A percentile compares a stretch with the other conserved stretches of the same genome.
Conservation (phyloP, 1,140 invertebrate species). For the Conus ventricosus region DNA sequence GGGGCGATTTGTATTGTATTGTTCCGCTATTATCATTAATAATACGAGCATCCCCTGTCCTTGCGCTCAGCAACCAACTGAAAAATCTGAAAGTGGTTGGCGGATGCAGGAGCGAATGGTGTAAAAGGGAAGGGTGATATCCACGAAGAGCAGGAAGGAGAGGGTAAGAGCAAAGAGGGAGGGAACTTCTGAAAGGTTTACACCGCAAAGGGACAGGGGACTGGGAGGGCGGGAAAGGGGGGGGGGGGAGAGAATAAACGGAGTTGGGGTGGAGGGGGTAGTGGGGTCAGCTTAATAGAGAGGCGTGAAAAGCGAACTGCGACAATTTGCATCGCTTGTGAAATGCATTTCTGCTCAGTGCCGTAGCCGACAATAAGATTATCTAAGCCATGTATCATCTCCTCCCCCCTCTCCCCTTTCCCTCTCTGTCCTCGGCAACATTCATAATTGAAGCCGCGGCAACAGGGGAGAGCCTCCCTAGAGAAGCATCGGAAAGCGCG, state of each 20-base stretch:
- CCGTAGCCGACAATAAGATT: conserved; percentile 35
- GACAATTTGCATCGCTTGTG: conserved; percentile 33
- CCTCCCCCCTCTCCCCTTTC: not conserved
- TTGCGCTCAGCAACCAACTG: too few species aligned
- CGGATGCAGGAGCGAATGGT: too few species aligned
- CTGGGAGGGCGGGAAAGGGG: not conserved
- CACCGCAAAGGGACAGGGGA: not conserved
- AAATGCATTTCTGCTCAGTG: conserved; percentile 32
- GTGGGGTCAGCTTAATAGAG: conserved; percentile 19
- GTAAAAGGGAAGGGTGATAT: too few species aligned
- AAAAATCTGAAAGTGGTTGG: too few species aligned
- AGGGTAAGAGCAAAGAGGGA: not conserved
- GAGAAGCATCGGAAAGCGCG: conserved; percentile 35
- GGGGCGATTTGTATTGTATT: too few species aligned
- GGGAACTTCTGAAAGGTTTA: not conserved
- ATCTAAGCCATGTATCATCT: conserved; percentile 41
- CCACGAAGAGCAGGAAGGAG: too few species aligned
- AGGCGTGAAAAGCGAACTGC: conserved; percentile 31
- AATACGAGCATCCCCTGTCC: too few species aligned
- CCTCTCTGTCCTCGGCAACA: not conserved
- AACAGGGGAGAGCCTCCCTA: conserved; percentile 27
- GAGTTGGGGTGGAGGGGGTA: not conserved
- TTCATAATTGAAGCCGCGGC: conserved; percentile 34
- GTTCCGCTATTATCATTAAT: too few species aligned
- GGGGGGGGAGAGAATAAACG: not conserved